Percentiles rank a stretch among this genome's conserved stretches.
phyloP scores from a whole-genome alignment of 2,888 invertebrate species.

The Stegana nigrithorax region DNA sequence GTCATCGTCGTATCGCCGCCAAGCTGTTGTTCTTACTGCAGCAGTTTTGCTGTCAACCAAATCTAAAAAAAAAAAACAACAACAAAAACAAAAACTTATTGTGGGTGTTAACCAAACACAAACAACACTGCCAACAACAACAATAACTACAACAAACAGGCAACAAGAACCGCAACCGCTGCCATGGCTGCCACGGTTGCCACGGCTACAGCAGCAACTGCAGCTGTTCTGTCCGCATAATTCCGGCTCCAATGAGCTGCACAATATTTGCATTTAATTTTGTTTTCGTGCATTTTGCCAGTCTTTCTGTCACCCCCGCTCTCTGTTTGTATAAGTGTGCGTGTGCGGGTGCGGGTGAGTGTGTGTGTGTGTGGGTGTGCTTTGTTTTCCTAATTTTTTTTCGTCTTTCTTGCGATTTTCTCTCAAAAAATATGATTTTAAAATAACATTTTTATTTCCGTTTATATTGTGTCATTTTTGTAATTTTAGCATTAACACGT shows the following conservation, averaged over 20 bases:
- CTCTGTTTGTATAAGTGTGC: no score
- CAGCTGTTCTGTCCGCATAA: background rate
- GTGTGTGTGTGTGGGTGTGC: no score
- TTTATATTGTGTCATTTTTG: conserved; percentile 57
- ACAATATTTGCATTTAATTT: background rate
- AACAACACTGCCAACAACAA: conserved; percentile 34
- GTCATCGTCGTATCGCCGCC: conserved; percentile 6
- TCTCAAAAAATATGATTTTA: background rate
- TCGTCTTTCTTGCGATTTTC: background rate
- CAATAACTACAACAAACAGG: background rate
- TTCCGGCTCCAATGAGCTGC: conserved; percentile 4
- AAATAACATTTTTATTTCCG: conserved; percentile 48
- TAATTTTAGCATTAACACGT: conserved; percentile 45
- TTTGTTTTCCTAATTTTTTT: background rate
- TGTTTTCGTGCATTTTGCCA: background rate
- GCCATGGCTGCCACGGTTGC: background rate
- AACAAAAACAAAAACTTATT: background rate
- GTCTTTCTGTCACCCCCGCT: background rate
- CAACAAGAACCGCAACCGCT: background rate
- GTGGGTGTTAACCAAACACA: conserved; percentile 18
- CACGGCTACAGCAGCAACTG: no score
- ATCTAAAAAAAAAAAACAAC: no score
- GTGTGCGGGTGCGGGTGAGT: no score
- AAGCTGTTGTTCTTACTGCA: no score
- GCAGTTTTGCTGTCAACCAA: no score